Base-by-base conservation (phyloP, 2,888 invertebrate species). In the Chironomus tentans region DNA sequence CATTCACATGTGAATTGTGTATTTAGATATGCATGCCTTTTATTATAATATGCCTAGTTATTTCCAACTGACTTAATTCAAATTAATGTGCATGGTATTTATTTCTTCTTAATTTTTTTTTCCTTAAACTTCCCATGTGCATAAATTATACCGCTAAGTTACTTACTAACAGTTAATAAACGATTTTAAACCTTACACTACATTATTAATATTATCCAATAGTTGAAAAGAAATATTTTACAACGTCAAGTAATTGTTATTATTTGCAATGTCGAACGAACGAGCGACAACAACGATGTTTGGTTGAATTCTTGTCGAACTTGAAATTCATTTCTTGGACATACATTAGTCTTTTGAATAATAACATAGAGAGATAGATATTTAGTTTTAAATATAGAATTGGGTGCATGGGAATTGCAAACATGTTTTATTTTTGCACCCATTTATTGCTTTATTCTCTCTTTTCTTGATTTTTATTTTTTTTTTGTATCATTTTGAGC, bases 221-320 rank as follows among this genome's bases (percentile, higher is more conserved):
- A 38, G 38, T 38, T 38, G 38, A 38, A 10, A 38, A 38, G 38
- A 38, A 38, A 38, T 38, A 38, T 38, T 38, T 38, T 38, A 38
- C 38, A 38, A 38, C 38, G 38, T 38, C 38, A 56, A 56, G 56
- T 56, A 56, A 56, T 56, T 56, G 56, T 56, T 56, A 56, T 56
- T 56, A 56, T 56, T 56, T 56, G 56, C 18, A 18, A 15, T 38
- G 38, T 38, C 38, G 38, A 38, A 38, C 38, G 38, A 38, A 38
- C 28, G 28, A 28, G 5, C 38, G 38, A 38, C 38, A 2, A 38
- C 50, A 3, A n/a, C 50, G 50, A n/a, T 56, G 56, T 56, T 56
- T 56, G n/a, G 50, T 50, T 50, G 65, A 65, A 65, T 72, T 72
- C 72, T 72, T 61, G 72, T 72, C 72, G 72, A 72, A 72, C 72